Base-by-base conservation (phyloP, 2,888 invertebrate genomes). In the Troides aeacus region DNA sequence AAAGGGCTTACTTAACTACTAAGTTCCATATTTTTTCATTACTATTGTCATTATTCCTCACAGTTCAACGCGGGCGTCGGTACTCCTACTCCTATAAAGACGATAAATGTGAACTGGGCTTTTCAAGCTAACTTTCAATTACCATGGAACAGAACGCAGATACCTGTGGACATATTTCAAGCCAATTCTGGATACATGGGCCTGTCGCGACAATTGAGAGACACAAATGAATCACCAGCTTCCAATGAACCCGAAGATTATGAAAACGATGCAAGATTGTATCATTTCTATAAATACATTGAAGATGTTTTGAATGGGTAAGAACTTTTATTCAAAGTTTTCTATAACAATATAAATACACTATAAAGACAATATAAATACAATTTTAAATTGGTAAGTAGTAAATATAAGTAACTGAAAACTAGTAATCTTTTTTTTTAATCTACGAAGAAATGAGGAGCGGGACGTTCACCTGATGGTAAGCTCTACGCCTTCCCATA, bases 41-140 rank as follows among this genome's bases (percentile, higher is more conserved):
- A 30, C 3, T 0, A 30, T 30, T 30, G 8, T 39, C 10, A 10
- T 39, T 10, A 39, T 39, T 39, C 8, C 39, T 39, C 39, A 57
- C 84, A 92, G 92, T 82, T 91, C 62, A 92, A 92, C 74, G 82
- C 79, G 0, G 92, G 92, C 0, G 66, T 92, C 0, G 89, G 86
- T 0, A 86, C 90, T 1, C 93, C 92, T 3, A 86, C 87, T 1
- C 81, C 84, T 1, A 78, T 82, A 0, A 84, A 87, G 61, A 79
- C 82, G 58, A 78, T 93, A 8, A 86, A 85, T 72, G 69, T 92
- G 0, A 93, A 93, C 78, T 92, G 85, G 79, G 92, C 89, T 0
- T 84, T 92, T 71, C 93, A 93, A 80, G 87, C 90, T 1, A 93
- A 93, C 73, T 93, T 93, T 74, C 86, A 88, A 56, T 81, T 92